Evolutionary conservation across 1,140 invertebrate species (phyloP).

Genomic region (Cotesia glomerata): DNA sequence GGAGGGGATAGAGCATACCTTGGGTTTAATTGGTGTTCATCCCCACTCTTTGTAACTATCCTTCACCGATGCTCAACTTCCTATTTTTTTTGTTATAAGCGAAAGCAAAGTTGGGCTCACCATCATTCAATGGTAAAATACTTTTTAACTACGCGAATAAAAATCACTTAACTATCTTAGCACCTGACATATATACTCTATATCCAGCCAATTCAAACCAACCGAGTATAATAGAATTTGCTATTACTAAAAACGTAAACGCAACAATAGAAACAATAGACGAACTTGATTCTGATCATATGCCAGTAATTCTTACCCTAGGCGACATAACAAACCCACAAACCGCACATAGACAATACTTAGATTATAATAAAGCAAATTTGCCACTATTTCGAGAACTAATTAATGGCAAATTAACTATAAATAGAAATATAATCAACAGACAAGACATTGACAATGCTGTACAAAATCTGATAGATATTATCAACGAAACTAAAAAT

Average conservation of each 20-base stretch:
- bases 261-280: neutral
- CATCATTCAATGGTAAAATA: constrained; percentile 10
- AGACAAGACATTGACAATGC: neutral
- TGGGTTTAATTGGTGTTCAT: too few relatives aligned
- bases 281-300: constrained; percentile 16
- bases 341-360: neutral
- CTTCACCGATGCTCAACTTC: too few relatives aligned
- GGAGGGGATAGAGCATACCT: too few relatives aligned
- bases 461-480: neutral
- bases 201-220: neutral
- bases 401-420: neutral
- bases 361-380: neutral
- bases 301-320: neutral
- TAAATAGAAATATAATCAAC: neutral
- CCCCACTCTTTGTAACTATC: too few relatives aligned
- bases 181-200: neutral
- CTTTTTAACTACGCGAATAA: constrained; percentile 12
- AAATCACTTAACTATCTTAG: constrained; percentile 5
- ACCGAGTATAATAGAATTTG: constrained; percentile 14
- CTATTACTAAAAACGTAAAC: constrained; percentile 7
- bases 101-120: too few relatives aligned
- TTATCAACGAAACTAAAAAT: neutral
- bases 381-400: neutral
- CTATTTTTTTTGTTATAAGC: too few relatives aligned
- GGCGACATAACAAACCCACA: neutral